These are phyloP conservation scores for Mugil cephalus DNA, from an alignment of 2,113 vertebrate genomes.

Conservation along the genomic window DNA sequence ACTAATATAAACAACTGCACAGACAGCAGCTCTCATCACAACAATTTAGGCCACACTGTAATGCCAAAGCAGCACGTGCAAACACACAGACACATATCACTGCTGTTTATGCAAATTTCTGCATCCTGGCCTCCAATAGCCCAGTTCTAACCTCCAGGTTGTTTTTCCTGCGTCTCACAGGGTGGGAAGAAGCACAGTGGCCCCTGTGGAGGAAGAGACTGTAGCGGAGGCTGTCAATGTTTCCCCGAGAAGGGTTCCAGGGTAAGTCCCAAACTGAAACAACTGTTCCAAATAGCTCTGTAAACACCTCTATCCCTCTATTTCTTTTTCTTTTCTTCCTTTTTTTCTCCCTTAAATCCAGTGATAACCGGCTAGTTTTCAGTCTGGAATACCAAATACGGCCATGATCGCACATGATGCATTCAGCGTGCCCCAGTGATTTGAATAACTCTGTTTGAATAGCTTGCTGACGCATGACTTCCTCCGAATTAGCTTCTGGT, in stretches of 20 bases:
- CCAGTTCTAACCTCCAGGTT: constrained; percentile 23
- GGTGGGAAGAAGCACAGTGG: constrained; percentile 91
- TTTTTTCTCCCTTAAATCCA: neutral
- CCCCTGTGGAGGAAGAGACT: constrained; percentile 96
- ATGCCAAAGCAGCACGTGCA: neutral
- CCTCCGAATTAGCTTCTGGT: neutral
- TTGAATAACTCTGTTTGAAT: constrained; percentile 15
- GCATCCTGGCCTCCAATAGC: neutral
- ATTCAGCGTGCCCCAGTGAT: neutral
- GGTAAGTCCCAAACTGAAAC: constrained; percentile 84
- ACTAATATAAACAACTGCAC: constrained; percentile 24
- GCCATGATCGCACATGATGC: constrained; percentile 20
- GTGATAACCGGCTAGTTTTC: constrained; percentile 13
- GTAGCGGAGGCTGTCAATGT: constrained; percentile 94
- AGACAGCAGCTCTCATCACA: constrained; percentile 8
- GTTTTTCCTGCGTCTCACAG: constrained; percentile 80
- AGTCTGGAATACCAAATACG: constrained; percentile 26
- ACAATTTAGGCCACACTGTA: constrained; percentile 9
- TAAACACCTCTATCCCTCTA: constrained; percentile 21
- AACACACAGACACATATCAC: neutral
- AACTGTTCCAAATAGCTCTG: constrained; percentile 25
- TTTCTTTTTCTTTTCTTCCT: neutral
- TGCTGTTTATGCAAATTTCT: constrained; percentile 15
- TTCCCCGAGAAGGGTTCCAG: constrained; percentile 96
- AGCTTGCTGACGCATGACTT: constrained; percentile 1